phyloP scores from a whole-genome alignment of 2,888 invertebrate genomes.

The Nomada flava region DNA sequence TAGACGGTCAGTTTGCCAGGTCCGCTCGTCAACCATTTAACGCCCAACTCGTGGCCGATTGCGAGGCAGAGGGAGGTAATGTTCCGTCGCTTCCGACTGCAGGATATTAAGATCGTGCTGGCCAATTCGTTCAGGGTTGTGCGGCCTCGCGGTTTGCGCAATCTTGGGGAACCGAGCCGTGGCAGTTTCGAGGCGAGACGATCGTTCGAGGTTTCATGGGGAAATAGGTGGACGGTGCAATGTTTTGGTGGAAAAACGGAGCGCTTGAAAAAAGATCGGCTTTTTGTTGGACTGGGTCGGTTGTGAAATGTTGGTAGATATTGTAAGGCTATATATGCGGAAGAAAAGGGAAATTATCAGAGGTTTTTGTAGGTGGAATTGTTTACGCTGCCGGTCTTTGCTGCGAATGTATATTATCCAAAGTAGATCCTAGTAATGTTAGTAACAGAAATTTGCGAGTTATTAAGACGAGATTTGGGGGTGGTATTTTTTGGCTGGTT shows the following conservation, averaged over 20 bases:
- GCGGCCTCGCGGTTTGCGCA: constrained; percentile 34
- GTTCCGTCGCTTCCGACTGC: constrained; percentile 4
- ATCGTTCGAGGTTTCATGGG: neutral
- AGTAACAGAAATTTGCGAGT: no score
- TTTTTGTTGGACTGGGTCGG: neutral
- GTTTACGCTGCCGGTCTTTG: no score
- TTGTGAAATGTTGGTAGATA: no score
- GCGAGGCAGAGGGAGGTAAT: neutral
- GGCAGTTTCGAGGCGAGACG: neutral
- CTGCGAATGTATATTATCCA: no score
- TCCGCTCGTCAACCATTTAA: constrained; percentile 48
- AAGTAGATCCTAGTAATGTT: neutral
- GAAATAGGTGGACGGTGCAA: neutral
- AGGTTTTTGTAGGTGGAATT: no score
- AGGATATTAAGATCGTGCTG: constrained; percentile 26
- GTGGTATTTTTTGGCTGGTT: no score
- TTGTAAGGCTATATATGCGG: neutral
- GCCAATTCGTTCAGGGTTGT: constrained; percentile 19
- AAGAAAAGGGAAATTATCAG: no score
- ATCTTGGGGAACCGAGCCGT: constrained; percentile 12
- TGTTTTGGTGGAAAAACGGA: neutral
- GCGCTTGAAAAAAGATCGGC: no score
- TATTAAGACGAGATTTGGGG: no score
- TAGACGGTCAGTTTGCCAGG: constrained; percentile 27
- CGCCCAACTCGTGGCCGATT: constrained; percentile 29